Evolutionary conservation across 2,888 invertebrate genomes (phyloP), one percentile per base, ranked within the genome.

Genomic region (Balanococcus diminutus): DNA sequence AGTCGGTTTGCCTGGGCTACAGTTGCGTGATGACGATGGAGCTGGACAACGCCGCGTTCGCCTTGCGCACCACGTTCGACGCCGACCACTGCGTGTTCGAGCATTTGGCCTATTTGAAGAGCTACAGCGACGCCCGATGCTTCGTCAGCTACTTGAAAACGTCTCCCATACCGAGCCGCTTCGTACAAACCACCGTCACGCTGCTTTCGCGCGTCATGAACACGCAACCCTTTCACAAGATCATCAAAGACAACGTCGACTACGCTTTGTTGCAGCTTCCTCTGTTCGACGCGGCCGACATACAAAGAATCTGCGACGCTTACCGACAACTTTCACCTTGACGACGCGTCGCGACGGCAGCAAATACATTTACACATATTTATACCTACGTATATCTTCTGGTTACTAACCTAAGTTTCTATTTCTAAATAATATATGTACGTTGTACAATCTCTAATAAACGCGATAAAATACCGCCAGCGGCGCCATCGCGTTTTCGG

Each of bases 241-340:
- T 84, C n/a, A 75, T 84, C 46, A 42, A 39, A n/a, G 75, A 84
- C 22, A 84, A 84, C 28, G 84, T 84, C 28, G 72, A 84, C 32
- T 46, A 84, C 51, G 84, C 84, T 1, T 22, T 84, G 46, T 19
- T 84, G 31, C 39, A 72, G 31, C 75, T 84, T 16, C 84, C 84
- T 22, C 31, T 84, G 28, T 84, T 84, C 84, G n/a, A n/a, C 28
- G 9, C 84, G 8, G 31, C 19, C 28, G 84, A 84, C 31, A 75
- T 84, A 1, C 5, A 8, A 22, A 75, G 75, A 42, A 16, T 84
- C 28, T 84, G 84, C 75, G 22, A 36, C 22, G 67, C 28, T 39
- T 84, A 61, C 14, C 67, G 31, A n/a, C 32, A 16, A 32, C 32
- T 75, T 32, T 75, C 14, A 72, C 22, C n/a, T n/a, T n/a, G n/a